Evolutionary conservation across 2,888 invertebrate species (phyloP), one percentile per base, ranked within the genome.

Genomic region (Drosophila putrida): DNA sequence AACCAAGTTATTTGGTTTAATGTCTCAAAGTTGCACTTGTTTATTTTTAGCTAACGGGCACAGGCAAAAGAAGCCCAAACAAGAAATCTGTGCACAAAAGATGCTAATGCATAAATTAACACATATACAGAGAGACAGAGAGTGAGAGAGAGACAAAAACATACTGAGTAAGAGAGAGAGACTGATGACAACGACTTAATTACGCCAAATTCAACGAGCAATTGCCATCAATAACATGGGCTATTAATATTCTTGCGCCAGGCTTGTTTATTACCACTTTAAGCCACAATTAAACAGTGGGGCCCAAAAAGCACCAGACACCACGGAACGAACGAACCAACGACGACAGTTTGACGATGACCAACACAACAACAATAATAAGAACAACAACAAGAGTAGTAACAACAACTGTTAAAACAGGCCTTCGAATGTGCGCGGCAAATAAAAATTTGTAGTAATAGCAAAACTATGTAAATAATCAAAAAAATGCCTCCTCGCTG

Each of bases 171-270:
- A 36, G 28, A 50, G 28, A 57, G 38, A 28, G 9, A 39, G 49
- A 60, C 49, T 68, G 63, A 77, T 71, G 82, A 82, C 87, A 88
- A 89, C 89, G 90, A 89, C 89, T 89, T 89, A 90, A 89, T 89
- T 89, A 89, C 89, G 89, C 88, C 89, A 88, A 83, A 90, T 78
- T 89, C 85, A 90, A 88, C 89, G 88, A 89, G 80, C 86, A 90
- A 88, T 89, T 90, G 90, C 89, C 90, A 89, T 89, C 90, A 90
- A 90, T 89, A 90, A 89, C 90, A 84, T 71, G 82, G 80, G 71
- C 88, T 84, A 89, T 88, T 88, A 89, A 89, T 88, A 88, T 85
- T 85, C 85, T 85, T 80, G 78, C 51, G 75, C 71, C 77, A 69
- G 87, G 87, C 80, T 87, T 80, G 87, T 81, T 81, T 84, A 86